A percentile compares a stretch with the other conserved stretches of the same genome.
These are phyloP conservation scores for Ovis canadensis DNA, from an alignment of 2,113 vertebrate genomes.

Conservation along the genomic window DNA sequence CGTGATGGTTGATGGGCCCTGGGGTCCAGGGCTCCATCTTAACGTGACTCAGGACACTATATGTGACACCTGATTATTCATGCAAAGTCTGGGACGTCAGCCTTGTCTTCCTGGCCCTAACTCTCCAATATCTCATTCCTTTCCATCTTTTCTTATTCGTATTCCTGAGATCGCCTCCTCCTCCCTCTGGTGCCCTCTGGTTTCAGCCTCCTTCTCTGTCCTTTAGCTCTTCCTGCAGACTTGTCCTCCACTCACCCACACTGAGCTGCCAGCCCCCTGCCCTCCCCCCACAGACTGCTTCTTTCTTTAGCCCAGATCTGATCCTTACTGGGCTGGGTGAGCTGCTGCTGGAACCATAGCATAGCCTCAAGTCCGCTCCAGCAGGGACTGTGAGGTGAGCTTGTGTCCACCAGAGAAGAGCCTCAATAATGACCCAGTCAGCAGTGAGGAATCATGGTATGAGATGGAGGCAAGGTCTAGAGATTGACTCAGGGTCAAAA, in stretches of 20 bases:
- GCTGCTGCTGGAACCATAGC: too few species aligned
- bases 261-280: neutral
- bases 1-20: neutral
- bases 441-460: too few species aligned
- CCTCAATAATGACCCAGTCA: too few species aligned
- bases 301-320: too few species aligned
- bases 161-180: neutral
- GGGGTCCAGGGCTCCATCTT: neutral
- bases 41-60: neutral
- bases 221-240: neutral
- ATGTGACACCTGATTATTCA: neutral
- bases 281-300: neutral
- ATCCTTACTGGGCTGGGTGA: too few species aligned
- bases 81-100: accelerated
- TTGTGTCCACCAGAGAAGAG: too few species aligned
- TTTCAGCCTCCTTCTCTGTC: neutral
- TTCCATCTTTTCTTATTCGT: neutral
- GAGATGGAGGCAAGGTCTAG: too few species aligned
- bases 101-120: neutral
- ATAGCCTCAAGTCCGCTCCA: accelerated
- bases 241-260: neutral
- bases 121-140: neutral
- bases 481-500: too few species aligned
- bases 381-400: accelerated
- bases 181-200: too few species aligned